Evolutionary conservation across 1,140 invertebrate species (phyloP).

Genomic region (Tetranychus cinnabarinus): DNA sequence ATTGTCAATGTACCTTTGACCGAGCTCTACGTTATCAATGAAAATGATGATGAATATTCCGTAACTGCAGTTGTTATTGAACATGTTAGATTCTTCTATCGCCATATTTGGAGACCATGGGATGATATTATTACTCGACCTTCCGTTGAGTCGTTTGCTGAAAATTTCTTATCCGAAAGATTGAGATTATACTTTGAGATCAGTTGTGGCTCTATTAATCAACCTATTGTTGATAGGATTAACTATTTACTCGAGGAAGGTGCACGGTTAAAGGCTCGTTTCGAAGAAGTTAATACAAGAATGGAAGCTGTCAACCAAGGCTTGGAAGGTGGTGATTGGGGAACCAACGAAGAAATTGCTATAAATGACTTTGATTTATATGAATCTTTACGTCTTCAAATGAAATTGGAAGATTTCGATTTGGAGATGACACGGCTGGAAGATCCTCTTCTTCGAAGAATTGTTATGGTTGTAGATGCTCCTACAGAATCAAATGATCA

Average conservation of each 20-base stretch:
- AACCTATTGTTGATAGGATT: constrained; percentile 9
- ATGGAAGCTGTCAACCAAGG: not conserved
- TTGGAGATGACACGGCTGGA: constrained; percentile 13
- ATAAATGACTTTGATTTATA: constrained; percentile 10
- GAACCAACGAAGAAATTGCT: not conserved
- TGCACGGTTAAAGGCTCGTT: constrained; percentile 1
- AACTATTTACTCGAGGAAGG: constrained; percentile 10
- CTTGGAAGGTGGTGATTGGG: not conserved
- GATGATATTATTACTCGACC: constrained; percentile 7
- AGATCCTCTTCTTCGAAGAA: constrained; percentile 10
- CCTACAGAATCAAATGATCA: not conserved
- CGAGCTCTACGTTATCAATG: constrained; percentile 12
- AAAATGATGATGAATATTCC: constrained; percentile 9
- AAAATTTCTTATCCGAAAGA: constrained; percentile 7
- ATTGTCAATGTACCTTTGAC: constrained; percentile 8
- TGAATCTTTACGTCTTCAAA: constrained; percentile 7
- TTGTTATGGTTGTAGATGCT: not conserved
- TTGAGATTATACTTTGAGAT: constrained; percentile 13
- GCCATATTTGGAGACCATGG: constrained; percentile 12
- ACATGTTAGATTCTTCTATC: constrained; percentile 12
- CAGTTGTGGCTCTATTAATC: constrained; percentile 7
- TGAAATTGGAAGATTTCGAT: constrained; percentile 11
- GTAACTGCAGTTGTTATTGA: constrained; percentile 13
- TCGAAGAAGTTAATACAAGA: not conserved
- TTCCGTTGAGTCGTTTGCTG: constrained; percentile 5